These are phyloP conservation scores for Novumbra hubbsi DNA, from an alignment of 2,797 vertebrate genomes.

Conservation along the genomic window DNA sequence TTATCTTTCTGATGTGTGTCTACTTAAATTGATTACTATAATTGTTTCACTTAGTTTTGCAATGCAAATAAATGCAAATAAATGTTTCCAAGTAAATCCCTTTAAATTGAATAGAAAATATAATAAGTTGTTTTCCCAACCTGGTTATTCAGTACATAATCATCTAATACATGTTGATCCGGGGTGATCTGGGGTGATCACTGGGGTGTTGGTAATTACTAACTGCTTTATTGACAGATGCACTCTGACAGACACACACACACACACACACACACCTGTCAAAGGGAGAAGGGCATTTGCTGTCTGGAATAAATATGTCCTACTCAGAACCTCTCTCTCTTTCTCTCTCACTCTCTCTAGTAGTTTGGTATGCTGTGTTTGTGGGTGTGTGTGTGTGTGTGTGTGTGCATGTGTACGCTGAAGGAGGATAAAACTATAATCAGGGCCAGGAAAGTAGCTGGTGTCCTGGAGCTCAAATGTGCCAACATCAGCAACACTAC, in stretches of 20 bases:
- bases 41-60: too few relatives aligned
- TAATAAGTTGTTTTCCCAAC: too few relatives aligned
- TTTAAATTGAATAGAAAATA: too few relatives aligned
- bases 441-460: constrained; percentile 68
- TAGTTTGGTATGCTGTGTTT: constrained; percentile 63
- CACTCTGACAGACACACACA: not conserved
- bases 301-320: too few relatives aligned
- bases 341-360: constrained; percentile 15
- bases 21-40: too few relatives aligned
- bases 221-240: not conserved
- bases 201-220: not conserved
- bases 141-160: too few relatives aligned
- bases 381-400: constrained; percentile 31
- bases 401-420: constrained; percentile 56
- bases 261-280: not conserved
- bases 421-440: constrained; percentile 67
- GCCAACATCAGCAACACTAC: constrained; percentile 68
- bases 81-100: too few relatives aligned
- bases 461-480: constrained; percentile 69
- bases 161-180: too few relatives aligned
- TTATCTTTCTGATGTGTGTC: too few relatives aligned
- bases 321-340: not conserved
- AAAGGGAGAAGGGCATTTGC: not conserved
- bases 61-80: too few relatives aligned
- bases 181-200: not conserved